Percentiles rank a stretch among this genome's conserved stretches.
Evolutionary conservation across 2,113 vertebrate genomes (phyloP).

Genomic region (Ascaphus truei): DNA sequence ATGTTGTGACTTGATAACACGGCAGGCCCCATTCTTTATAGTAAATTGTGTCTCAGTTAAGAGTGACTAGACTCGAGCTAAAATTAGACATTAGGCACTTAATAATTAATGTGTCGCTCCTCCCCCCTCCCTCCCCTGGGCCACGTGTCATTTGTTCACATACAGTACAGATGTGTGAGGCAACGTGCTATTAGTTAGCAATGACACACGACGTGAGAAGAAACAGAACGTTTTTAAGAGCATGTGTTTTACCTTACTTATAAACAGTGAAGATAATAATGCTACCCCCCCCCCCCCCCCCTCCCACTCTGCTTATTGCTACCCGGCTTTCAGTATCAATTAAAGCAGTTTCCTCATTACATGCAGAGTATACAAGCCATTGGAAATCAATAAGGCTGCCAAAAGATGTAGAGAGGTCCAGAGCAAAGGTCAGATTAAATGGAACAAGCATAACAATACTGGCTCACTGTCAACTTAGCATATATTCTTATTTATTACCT

Average conservation of each 20-base stretch:
- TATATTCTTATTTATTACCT: background rate
- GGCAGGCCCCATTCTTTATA: slow-evolving; percentile 41
- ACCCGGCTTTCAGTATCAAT: background rate
- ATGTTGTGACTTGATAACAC: slow-evolving; percentile 35
- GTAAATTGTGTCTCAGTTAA: slow-evolving; percentile 34
- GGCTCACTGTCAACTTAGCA: background rate
- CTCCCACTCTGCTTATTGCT: background rate
- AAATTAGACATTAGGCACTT: slow-evolving; percentile 16
- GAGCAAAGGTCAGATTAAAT: slow-evolving; percentile 34
- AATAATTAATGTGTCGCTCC: slow-evolving; percentile 28
- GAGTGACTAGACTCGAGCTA: slow-evolving; percentile 33
- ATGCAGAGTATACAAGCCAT: background rate
- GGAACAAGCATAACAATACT: background rate
- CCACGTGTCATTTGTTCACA: background rate
- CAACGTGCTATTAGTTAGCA: slow-evolving; percentile 1
- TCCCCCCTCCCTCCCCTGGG: background rate
- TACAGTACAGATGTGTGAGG: slow-evolving; percentile 8
- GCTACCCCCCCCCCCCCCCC: no score
- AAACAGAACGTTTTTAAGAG: background rate
- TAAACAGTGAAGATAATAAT: background rate
- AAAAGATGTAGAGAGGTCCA: background rate
- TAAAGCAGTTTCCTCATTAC: background rate
- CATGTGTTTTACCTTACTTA: background rate
- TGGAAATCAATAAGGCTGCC: slow-evolving; percentile 25
- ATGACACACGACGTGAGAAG: slow-evolving; percentile 1